Evolutionary conservation across 37 sponge, comb jelly and placozoan species (phyloP).

Genomic region (Corticium candelabrum): DNA sequence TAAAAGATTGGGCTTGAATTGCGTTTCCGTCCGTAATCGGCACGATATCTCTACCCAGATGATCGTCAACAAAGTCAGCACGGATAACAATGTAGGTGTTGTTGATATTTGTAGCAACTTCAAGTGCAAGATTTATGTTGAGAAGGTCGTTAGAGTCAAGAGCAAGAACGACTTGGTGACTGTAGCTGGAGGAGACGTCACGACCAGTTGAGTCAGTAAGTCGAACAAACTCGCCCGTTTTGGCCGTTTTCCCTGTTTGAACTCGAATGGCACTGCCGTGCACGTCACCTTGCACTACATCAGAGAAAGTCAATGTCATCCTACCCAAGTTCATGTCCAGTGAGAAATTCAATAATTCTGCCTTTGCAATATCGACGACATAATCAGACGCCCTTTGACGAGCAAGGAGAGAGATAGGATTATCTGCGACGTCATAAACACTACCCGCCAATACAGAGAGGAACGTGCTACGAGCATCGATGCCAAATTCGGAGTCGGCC

Average conservation of each 20-base stretch:
- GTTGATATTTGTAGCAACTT: slow-evolving; percentile 40
- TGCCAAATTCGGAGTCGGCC: not conserved
- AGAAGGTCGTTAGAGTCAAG: slow-evolving; percentile 59
- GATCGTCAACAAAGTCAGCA: slow-evolving; percentile 63
- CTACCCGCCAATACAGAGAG: not conserved
- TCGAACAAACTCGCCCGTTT: slow-evolving; percentile 10
- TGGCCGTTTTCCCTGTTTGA: slow-evolving; percentile 51
- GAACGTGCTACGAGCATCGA: not conserved
- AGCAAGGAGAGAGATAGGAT: not conserved
- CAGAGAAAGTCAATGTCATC: slow-evolving; percentile 55
- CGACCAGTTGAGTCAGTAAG: slow-evolving; percentile 17
- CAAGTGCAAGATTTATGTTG: slow-evolving; percentile 41
- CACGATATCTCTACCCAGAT: slow-evolving; percentile 47
- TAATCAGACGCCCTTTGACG: slow-evolving; percentile 21
- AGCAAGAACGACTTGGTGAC: not conserved
- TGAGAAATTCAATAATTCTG: slow-evolving; percentile 23
- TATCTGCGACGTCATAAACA: not conserved
- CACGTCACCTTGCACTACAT: slow-evolving; percentile 23
- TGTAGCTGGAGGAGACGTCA: not conserved
- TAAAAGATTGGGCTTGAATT: slow-evolving; percentile 22
- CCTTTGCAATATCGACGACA: not conserved
- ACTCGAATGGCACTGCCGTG: slow-evolving; percentile 46
- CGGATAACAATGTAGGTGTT: slow-evolving; percentile 61
- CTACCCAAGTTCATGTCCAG: slow-evolving; percentile 50
- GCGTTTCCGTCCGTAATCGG: slow-evolving; percentile 79